Evolutionary conservation across 2,797 vertebrate species (phyloP).

Genomic region (Sebastes iracundus): DNA sequence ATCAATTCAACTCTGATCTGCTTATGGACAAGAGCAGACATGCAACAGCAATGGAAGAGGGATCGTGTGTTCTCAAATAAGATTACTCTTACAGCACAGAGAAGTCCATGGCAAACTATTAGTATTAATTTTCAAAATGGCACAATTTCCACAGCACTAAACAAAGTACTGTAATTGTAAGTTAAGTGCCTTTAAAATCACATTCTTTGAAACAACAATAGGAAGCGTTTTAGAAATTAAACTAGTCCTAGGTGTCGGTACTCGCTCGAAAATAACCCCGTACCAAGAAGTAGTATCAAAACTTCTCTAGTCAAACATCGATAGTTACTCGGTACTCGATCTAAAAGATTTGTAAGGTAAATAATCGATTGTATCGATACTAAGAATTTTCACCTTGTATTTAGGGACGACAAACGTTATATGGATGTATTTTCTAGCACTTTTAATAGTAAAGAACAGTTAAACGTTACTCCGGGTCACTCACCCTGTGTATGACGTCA

Average conservation of each 20-base stretch:
- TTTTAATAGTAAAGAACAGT: rapidly evolving
- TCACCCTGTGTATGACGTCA: too few relatives aligned
- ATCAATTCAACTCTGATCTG: conserved; percentile 42
- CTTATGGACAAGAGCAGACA: conserved; percentile 64
- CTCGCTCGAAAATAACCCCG: rapidly evolving
- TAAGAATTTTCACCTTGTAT: too few relatives aligned
- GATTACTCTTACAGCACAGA: neutral
- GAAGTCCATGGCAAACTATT: neutral
- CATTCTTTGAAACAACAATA: neutral
- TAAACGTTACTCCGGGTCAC: too few relatives aligned
- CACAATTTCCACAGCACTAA: neutral
- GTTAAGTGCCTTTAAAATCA: neutral
- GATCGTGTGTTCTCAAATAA: neutral
- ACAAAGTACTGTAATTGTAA: neutral
- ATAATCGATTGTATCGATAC: rapidly evolving
- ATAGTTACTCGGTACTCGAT: too few relatives aligned
- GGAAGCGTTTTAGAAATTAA: neutral
- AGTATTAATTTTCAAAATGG: neutral
- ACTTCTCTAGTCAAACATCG: too few relatives aligned
- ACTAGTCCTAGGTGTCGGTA: rapidly evolving
- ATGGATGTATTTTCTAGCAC: rapidly evolving
- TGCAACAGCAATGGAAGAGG: conserved; percentile 34
- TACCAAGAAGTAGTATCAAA: too few relatives aligned
- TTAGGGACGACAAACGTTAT: too few relatives aligned
- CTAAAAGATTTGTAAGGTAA: too few relatives aligned